Conservation (phyloP, 53 echinoderm and acorn worm species). For the Actinopyga echinites region DNA sequence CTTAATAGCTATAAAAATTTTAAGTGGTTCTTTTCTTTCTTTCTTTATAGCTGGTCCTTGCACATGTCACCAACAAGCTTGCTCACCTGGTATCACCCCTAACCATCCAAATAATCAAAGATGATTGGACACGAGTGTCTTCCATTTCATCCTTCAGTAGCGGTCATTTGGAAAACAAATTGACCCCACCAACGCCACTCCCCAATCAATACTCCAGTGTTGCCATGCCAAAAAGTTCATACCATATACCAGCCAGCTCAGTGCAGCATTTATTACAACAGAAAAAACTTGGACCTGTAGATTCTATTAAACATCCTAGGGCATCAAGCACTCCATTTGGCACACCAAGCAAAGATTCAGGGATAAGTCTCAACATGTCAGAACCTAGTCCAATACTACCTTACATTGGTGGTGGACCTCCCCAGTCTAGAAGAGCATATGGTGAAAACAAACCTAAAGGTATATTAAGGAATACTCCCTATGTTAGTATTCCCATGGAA, state of each 20-base stretch:
- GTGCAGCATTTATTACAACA: constrained; percentile 32
- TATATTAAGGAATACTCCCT: constrained; percentile 51
- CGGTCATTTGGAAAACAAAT: constrained; percentile 49
- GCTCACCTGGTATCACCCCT: constrained; percentile 86
- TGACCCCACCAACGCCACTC: constrained; percentile 65
- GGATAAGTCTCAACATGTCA: constrained; percentile 70
- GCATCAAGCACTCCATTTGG: constrained; percentile 90
- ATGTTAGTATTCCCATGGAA: background rate
- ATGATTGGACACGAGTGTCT: constrained; percentile 91
- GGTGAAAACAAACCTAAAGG: constrained; percentile 44
- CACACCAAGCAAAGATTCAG: constrained; percentile 77
- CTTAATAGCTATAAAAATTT: too few relatives aligned
- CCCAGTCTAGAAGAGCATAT: background rate
- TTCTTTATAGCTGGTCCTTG: constrained; percentile 82
- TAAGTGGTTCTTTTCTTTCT: background rate
- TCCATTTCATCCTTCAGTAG: constrained; percentile 63
- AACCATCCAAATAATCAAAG: constrained; percentile 93
- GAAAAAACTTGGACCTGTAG: constrained; percentile 36
- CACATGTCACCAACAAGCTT: constrained; percentile 92
- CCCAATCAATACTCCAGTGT: constrained; percentile 51
- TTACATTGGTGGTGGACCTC: background rate
- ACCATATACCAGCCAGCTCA: background rate
- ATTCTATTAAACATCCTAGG: constrained; percentile 56
- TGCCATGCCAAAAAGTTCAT: background rate
- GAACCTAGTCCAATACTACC: constrained; percentile 42